phyloP scores from a whole-genome alignment of 1,140 invertebrate genomes.

The Pararge aegeria region DNA sequence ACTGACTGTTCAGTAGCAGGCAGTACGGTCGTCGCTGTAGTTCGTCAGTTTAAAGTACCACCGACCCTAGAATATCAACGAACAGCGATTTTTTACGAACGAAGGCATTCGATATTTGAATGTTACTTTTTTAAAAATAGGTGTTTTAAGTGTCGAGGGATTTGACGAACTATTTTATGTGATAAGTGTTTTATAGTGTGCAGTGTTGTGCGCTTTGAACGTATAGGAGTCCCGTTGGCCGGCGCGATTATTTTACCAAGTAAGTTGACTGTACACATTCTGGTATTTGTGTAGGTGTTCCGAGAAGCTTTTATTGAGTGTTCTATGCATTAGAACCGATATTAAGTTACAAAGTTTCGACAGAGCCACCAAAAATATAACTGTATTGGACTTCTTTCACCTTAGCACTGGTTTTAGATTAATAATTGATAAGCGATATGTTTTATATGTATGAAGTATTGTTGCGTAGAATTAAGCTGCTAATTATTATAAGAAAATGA shows the following conservation, averaged over 20 bases:
- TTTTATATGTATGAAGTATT: no score
- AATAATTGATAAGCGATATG: no score
- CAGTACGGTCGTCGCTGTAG: slow-evolving; percentile 32
- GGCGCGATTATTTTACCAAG: slow-evolving; percentile 41
- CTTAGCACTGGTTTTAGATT: no score
- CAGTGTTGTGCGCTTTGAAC: slow-evolving; percentile 35
- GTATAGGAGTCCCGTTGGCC: slow-evolving; percentile 61
- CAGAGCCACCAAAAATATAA: not conserved
- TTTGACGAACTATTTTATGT: slow-evolving; percentile 35
- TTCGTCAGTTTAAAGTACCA: slow-evolving; percentile 22
- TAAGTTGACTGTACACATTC: slow-evolving; percentile 47
- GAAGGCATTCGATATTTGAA: slow-evolving; percentile 52
- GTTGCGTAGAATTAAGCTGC: no score
- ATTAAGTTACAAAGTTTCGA: not conserved
- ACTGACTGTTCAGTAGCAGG: slow-evolving; percentile 65
- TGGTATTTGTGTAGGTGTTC: slow-evolving; percentile 46
- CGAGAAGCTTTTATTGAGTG: slow-evolving; percentile 23
- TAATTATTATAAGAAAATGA: no score
- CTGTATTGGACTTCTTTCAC: no score
- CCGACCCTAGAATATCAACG: slow-evolving; percentile 28
- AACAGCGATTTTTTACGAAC: slow-evolving; percentile 46
- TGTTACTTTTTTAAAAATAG: slow-evolving; percentile 38
- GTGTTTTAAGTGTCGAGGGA: slow-evolving; percentile 39
- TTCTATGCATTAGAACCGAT: slow-evolving; percentile 1
- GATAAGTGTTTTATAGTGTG: slow-evolving; percentile 48